Percentiles rank a stretch among this genome's conserved stretches.
These are phyloP conservation scores for Blera fallax DNA, from an alignment of 2,888 invertebrate species.

Conservation along the genomic window DNA sequence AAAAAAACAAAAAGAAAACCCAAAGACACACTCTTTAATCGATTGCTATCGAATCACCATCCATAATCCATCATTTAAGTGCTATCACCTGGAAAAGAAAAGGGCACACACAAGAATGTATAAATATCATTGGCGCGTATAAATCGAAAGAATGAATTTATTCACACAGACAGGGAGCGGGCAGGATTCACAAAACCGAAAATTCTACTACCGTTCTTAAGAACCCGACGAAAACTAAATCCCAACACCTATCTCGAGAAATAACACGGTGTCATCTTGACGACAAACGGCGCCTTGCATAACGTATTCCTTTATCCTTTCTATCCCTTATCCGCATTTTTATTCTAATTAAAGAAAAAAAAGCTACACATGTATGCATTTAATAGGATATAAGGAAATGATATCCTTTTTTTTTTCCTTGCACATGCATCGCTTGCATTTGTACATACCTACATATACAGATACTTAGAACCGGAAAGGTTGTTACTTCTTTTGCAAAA, in stretches of 20 bases:
- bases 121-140: conserved; percentile 37
- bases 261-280: conserved; percentile 68
- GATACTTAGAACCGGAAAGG: conserved; percentile 54
- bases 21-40: conserved; percentile 41
- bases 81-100: conserved; percentile 55
- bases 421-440: neutral
- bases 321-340: conserved; percentile 25
- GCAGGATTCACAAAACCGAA: conserved; percentile 19
- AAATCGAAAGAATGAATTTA: neutral
- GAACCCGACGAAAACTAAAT: conserved; percentile 68
- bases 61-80: conserved; percentile 52
- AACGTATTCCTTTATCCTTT: conserved; percentile 18
- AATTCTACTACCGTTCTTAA: conserved; percentile 50
- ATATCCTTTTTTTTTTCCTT: conserved; percentile 23
- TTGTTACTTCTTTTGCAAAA: conserved; percentile 58
- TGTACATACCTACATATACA: neutral
- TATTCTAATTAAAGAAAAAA: conserved; percentile 58
- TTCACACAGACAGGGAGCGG: conserved; percentile 28
- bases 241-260: conserved; percentile 48
- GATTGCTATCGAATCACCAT: conserved; percentile 52
- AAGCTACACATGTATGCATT: conserved; percentile 46
- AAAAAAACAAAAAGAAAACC: neutral
- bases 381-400: conserved; percentile 58
- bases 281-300: conserved; percentile 42
- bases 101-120: conserved; percentile 48